Base-by-base conservation (phyloP, 2,888 invertebrate species). In the Phaonia tiefii region DNA sequence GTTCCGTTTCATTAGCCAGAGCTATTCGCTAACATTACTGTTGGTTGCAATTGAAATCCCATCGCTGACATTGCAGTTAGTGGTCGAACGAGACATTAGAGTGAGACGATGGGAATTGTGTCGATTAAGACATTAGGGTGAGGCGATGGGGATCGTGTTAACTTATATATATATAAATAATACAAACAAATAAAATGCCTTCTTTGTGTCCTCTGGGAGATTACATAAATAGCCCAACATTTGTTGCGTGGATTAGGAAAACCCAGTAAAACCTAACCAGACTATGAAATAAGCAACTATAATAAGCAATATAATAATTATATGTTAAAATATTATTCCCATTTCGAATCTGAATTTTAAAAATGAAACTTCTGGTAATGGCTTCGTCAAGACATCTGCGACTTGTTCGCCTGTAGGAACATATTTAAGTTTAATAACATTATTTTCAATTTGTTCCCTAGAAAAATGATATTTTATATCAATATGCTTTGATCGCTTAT, bases 231-330 rank as follows among this genome's bases (percentile, higher is more conserved):
- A 8, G 10, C 10, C 42, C 42, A 42, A 42, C 42, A 42, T 42
- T 42, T 42, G 42, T 42, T 42, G 42, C 42, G 10, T 4, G 42
- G 42, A 42, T 42, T n/a, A n/a, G n/a, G n/a, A n/a, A n/a, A n/a
- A n/a, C n/a, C n/a, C n/a, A n/a, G n/a, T n/a, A n/a, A n/a, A 42
- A 42, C 42, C 42, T 42, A 42, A 42, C n/a, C 42, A 42, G 42
- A 42, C 42, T 8, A 42, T 4, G 3, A 42, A 4, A 42, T 4
- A 42, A 42, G 10, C 2, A n/a, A 42, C 10, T 42, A 42, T 42
- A 42, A 42, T 37, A 37, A 37, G 37, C 10, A 37, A 37, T 37
- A 37, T 37, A 37, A 7, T 37, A 37, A 37, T 37, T 37, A 37
- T 37, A 42, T 4, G 42, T 42, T 42, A 2, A 42, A 42, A 42